Evolutionary conservation across 2,113 vertebrate species (phyloP).

Genomic region (Mus pahari): DNA sequence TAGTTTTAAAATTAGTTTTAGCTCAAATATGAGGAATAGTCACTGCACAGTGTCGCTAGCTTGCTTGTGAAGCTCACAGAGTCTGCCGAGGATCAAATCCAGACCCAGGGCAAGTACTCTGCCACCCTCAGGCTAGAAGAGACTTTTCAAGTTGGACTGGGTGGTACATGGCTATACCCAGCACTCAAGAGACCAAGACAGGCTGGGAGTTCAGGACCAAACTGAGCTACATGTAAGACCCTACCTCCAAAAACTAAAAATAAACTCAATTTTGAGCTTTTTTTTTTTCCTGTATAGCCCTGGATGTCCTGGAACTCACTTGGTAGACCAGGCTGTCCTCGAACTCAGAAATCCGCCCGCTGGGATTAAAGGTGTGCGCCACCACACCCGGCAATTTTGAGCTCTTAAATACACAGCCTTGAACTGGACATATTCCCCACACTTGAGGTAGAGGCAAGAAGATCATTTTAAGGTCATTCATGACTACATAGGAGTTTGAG

Average conservation of each 20-base stretch:
- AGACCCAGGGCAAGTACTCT: neutral
- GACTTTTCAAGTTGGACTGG: neutral
- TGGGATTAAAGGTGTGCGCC: too few species aligned
- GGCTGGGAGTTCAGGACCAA: neutral
- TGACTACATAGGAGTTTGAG: neutral
- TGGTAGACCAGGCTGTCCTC: too few species aligned
- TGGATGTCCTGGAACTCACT: too few species aligned
- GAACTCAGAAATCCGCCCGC: too few species aligned
- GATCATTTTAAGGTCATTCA: neutral
- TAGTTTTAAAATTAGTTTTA: conserved; percentile 64
- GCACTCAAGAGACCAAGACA: neutral
- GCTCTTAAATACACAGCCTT: neutral
- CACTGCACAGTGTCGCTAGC: conserved; percentile 3
- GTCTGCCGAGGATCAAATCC: neutral
- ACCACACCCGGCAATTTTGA: too few species aligned
- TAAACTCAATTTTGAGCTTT: conserved; percentile 8
- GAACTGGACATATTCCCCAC: neutral
- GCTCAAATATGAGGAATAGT: conserved; percentile 44
- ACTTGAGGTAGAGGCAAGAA: neutral
- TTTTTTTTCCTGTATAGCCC: too few species aligned
- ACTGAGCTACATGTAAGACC: neutral
- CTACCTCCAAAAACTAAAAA: neutral
- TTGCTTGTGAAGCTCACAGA: neutral
- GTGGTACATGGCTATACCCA: neutral
- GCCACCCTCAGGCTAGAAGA: neutral